These are phyloP conservation scores for Thelaira solivaga DNA, from an alignment of 2,888 invertebrate species.

Conservation along the genomic window DNA sequence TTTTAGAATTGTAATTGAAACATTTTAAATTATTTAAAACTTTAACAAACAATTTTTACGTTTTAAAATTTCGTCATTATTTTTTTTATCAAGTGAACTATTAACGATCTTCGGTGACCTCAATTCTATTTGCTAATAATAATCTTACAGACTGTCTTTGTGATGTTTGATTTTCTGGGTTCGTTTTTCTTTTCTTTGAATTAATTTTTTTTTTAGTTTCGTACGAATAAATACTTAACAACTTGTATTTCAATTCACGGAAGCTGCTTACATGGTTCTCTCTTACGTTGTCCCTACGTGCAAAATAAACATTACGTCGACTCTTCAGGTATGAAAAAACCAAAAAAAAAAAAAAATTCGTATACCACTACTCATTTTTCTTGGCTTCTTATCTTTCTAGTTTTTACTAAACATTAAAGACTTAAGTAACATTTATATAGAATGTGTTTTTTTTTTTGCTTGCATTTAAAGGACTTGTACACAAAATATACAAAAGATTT, in stretches of 20 bases:
- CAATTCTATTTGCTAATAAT: constrained; percentile 18
- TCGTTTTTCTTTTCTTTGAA: constrained; percentile 1
- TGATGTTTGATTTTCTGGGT: constrained; percentile 17
- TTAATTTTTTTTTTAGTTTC: constrained; percentile 5
- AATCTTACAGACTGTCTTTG: not conserved
- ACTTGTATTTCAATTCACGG: not conserved
- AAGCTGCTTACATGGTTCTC: not conserved
- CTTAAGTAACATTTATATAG: constrained; percentile 29
- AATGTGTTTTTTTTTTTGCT: not conserved
- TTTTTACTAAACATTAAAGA: constrained; percentile 31
- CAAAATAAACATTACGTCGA: constrained; percentile 45
- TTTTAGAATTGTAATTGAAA: too few species aligned
- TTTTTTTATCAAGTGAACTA: not conserved
- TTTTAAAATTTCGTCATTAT: too few species aligned
- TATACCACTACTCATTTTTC: constrained; percentile 25
- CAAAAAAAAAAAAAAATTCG: constrained; percentile 6
- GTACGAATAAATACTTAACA: constrained; percentile 14
- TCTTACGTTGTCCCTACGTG: constrained; percentile 1
- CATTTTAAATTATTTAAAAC: too few species aligned
- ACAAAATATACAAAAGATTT: constrained; percentile 42
- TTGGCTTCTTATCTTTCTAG: constrained; percentile 52
- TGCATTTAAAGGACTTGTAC: constrained; percentile 22
- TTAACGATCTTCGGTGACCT: not conserved
- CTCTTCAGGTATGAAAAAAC: not conserved
- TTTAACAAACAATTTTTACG: too few species aligned